A percentile compares a stretch with the other conserved stretches of the same genome.
phyloP scores from a whole-genome alignment of 2,113 vertebrate genomes.

The Indri indri region DNA sequence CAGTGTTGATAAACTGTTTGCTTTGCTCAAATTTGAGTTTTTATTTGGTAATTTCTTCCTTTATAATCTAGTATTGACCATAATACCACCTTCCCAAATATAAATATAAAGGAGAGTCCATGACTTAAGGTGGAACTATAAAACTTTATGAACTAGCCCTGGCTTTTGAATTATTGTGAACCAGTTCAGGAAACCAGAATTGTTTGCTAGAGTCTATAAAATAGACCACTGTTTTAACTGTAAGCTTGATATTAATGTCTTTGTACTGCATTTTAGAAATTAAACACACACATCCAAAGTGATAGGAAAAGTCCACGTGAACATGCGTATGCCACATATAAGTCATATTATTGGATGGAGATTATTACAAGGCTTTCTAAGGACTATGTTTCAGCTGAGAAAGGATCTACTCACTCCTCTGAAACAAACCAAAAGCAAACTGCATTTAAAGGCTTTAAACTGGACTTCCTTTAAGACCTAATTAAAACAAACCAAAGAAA shows the following conservation, averaged over 20 bases:
- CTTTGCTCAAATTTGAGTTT: neutral
- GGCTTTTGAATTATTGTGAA: constrained; percentile 40
- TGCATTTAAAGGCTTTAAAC: neutral
- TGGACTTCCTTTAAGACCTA: constrained; percentile 27
- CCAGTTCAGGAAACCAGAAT: constrained; percentile 35
- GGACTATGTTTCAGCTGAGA: neutral
- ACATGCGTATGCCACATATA: neutral
- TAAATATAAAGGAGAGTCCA: constrained; percentile 9
- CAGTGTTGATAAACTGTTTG: neutral
- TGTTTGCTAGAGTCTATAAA: constrained; percentile 39
- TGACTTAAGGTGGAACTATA: neutral
- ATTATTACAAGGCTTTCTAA: fast-evolving
- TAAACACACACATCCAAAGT: neutral
- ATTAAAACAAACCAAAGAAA: neutral
- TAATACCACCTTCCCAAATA: neutral
- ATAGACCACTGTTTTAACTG: neutral
- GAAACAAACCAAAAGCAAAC: constrained; percentile 29
- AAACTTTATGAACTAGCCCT: neutral
- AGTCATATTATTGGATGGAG: neutral
- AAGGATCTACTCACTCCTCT: neutral
- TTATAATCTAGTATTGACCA: neutral
- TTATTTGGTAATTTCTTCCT: neutral
- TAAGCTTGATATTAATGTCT: neutral
- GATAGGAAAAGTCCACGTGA: neutral
- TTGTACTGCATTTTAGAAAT: neutral